phyloP scores from a whole-genome alignment of 2,888 invertebrate species.

The Sepiola atlantica region DNA sequence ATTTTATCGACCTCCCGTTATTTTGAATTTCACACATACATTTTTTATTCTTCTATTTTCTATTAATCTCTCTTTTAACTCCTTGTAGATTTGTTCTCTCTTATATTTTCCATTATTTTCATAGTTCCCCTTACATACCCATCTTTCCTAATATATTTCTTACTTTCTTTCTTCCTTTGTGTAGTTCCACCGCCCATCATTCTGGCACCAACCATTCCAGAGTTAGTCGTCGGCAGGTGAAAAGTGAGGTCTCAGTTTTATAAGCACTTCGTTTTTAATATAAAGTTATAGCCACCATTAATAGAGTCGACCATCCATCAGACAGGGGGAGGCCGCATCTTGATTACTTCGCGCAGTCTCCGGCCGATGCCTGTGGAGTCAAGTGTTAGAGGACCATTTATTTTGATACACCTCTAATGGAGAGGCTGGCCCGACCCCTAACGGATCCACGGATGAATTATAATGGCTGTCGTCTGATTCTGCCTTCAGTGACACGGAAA shows the following conservation, averaged over 20 bases:
- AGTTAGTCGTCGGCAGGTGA: slow-evolving; percentile 18
- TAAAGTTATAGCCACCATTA: slow-evolving; percentile 4
- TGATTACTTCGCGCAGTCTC: background rate
- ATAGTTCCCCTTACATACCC: no score
- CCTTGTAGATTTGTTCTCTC: background rate
- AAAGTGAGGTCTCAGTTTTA: background rate
- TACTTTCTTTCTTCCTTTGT: background rate
- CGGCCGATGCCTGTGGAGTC: background rate
- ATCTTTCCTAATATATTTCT: background rate
- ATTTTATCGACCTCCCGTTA: background rate
- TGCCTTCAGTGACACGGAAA: background rate
- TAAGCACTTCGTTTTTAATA: slow-evolving; percentile 32
- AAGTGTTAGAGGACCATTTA: background rate
- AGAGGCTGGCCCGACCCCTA: background rate
- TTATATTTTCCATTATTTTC: background rate
- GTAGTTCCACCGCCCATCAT: background rate
- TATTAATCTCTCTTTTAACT: background rate
- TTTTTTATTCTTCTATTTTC: background rate
- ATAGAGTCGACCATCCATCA: slow-evolving; percentile 11
- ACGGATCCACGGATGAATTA: background rate
- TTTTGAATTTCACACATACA: background rate
- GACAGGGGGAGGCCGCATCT: background rate
- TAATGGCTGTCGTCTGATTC: slow-evolving; percentile 32
- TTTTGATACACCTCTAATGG: background rate
- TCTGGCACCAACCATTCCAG: background rate